Conservation (phyloP, 2,888 invertebrate genomes). For the Ormia ochracea region DNA sequence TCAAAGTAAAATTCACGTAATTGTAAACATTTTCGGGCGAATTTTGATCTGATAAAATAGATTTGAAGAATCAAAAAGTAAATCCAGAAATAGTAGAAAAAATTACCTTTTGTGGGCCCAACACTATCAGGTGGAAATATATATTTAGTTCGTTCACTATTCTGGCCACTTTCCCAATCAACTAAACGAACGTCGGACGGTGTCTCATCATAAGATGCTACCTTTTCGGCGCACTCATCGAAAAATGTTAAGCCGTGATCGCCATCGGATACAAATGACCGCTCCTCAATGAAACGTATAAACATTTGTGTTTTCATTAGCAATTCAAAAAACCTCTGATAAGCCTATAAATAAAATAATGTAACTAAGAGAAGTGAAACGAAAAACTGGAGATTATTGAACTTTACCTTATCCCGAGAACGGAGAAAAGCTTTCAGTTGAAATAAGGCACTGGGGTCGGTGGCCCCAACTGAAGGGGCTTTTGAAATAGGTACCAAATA, state of each 20-base stretch:
- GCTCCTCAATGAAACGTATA: constrained; percentile 98
- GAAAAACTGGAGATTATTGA: not conserved
- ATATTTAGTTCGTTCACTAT: constrained; percentile 94
- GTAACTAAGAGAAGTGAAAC: not conserved
- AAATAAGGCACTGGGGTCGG: constrained; percentile 96
- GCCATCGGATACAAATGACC: constrained; percentile 98
- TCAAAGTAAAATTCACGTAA: constrained; percentile 82
- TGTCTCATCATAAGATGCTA: constrained; percentile 79
- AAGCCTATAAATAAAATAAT: constrained; percentile 77
- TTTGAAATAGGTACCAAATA: constrained; percentile 94
- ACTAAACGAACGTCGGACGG: constrained; percentile 82
- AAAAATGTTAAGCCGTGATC: constrained; percentile 97
- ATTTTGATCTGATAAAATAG: constrained; percentile 63
- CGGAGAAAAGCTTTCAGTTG: constrained; percentile 93
- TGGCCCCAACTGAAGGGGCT: constrained; percentile 94
- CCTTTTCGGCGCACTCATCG: constrained; percentile 95
- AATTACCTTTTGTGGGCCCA: constrained; percentile 63
- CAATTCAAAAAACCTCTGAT: constrained; percentile 91
- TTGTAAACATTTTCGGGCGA: constrained; percentile 73
- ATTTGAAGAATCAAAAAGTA: not conserved
- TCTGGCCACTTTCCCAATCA: constrained; percentile 87
- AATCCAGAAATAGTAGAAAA: not conserved
- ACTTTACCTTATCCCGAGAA: constrained; percentile 87
- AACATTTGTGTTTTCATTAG: constrained; percentile 98
- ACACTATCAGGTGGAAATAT: constrained; percentile 92